A percentile compares a stretch with the other conserved stretches of the same genome.
These are phyloP conservation scores for Hydriomena furcata DNA, from an alignment of 2,888 invertebrate species.

Conservation along the genomic window DNA sequence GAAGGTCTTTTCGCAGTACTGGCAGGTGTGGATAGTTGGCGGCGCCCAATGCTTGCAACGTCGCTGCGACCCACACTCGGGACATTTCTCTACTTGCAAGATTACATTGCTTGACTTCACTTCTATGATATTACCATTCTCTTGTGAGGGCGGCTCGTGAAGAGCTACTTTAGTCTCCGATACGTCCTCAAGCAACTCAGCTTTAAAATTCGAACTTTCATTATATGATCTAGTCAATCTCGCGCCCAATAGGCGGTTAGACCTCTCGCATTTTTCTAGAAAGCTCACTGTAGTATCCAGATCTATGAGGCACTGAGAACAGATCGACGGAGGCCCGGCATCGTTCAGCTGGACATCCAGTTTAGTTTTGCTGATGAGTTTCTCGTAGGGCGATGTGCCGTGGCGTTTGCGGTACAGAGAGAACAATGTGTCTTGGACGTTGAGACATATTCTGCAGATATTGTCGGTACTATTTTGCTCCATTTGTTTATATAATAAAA, in stretches of 20 bases:
- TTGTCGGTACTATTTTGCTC: constrained; percentile 36
- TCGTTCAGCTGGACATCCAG: constrained; percentile 48
- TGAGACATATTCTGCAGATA: constrained; percentile 58
- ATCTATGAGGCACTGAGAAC: constrained; percentile 54
- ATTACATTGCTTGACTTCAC: constrained; percentile 12
- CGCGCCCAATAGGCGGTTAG: constrained; percentile 44
- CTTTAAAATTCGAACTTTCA: constrained; percentile 13
- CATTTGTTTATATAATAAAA: no score
- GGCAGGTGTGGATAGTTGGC: constrained; percentile 44
- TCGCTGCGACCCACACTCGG: constrained; percentile 47
- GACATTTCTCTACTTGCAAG: constrained; percentile 34
- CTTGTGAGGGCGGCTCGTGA: not conserved
- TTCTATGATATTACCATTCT: constrained; percentile 15
- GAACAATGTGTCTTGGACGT: constrained; percentile 46
- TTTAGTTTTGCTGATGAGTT: constrained; percentile 47
- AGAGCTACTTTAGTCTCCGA: not conserved
- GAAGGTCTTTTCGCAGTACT: constrained; percentile 54
- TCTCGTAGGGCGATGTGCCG: constrained; percentile 49
- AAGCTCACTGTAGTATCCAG: constrained; percentile 55
- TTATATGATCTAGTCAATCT: constrained; percentile 11
- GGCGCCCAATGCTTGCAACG: constrained; percentile 52
- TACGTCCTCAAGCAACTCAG: not conserved
- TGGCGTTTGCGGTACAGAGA: constrained; percentile 49
- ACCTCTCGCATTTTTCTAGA: constrained; percentile 53
- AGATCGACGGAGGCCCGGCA: constrained; percentile 52